Conservation (phyloP, 2,113 vertebrate genomes). For the Rhinolophus sinicus region DNA sequence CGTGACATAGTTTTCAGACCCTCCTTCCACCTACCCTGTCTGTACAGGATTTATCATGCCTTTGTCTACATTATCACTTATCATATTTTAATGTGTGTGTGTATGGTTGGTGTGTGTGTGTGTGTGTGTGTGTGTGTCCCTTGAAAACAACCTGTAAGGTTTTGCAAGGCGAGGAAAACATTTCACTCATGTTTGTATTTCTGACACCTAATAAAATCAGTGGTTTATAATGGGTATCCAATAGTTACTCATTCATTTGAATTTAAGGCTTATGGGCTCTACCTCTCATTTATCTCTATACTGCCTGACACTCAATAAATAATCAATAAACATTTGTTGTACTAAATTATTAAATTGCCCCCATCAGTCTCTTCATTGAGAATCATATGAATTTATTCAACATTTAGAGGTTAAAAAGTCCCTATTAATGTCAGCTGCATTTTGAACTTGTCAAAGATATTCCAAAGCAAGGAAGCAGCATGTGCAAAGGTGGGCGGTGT, state of each 20-base stretch:
- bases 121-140: not conserved
- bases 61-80: not conserved
- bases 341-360: not conserved
- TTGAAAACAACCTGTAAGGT: not conserved
- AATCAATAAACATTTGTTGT: constrained; percentile 22
- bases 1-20: not conserved
- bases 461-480: not conserved
- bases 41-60: not conserved
- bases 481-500: not conserved
- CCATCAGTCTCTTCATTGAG: not conserved
- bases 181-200: not conserved
- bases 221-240: not conserved
- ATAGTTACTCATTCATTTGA: not conserved
- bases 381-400: not conserved
- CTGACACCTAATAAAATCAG: not conserved
- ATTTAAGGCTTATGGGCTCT: not conserved
- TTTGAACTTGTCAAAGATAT: not conserved
- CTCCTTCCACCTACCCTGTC: not conserved
- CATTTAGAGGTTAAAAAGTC: not conserved
- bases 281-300: not conserved
- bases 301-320: not conserved
- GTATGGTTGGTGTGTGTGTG: not conserved
- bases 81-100: not conserved
- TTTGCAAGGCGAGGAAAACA: not conserved
- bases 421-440: not conserved